Base-by-base conservation (phyloP, 2,888 invertebrate genomes). In the Nasonovia ribisnigri region DNA sequence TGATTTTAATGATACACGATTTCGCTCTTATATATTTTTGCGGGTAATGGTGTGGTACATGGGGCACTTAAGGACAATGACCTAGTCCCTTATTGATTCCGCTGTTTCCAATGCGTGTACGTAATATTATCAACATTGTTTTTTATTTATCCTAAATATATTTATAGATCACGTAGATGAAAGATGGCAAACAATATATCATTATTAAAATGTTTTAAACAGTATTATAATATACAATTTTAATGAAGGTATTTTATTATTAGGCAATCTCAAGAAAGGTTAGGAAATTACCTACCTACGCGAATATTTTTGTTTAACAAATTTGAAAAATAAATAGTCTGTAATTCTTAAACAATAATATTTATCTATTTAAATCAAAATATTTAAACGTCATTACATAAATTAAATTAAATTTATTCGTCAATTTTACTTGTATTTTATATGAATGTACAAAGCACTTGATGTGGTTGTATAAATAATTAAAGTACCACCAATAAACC, bases 61-160 rank as follows among this genome's bases (percentile, higher is more conserved):
- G 42, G 93, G 93, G 93, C 93, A 90, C 90, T 93, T 90, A 90
- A 90, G 93, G 93, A 90, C 93, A 93, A 93, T 93, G 93, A 93
- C 93, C 93, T n/a, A 90, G 93, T 60, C 93, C 60, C 84, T 93
- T 93, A 93, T 93, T 67, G 93, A 93, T 93, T 93, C 86, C 51
- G 48, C 60, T 24, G 86, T 90, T 92, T 88, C 77, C n/a, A 54
- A 84, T 84, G 92, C 46, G 43, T 43, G n/a, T 67, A 43, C 46
- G n/a, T 20, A 51, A 86, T 48, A 57, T 48, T 48, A 87, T 87
- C 20, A 87, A 87, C 87, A 87, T 51, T n/a, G 20, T 87, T 87
- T 87, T n/a, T 87, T 86, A 13, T 48, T 16, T 67, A 67, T 67
- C 20, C 36, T 77, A 20, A 36, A 77, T 36, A 77, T 77, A 36